Percentiles rank a stretch among this genome's conserved stretches.
Conservation (phyloP, 1,140 invertebrate genomes). For the Agrilus planipennis region DNA sequence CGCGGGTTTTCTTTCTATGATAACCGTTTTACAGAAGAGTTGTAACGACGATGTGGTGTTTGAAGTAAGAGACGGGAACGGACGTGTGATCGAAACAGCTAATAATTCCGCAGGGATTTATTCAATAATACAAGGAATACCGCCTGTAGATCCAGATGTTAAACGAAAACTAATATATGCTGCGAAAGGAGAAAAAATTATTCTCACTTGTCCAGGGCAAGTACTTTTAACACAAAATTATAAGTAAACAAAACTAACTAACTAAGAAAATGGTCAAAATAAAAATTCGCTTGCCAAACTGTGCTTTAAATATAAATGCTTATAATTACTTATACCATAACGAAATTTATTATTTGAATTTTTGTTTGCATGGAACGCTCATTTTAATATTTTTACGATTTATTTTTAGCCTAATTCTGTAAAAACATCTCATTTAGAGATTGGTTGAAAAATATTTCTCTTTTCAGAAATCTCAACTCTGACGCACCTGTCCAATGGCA, state of each 20-base stretch:
- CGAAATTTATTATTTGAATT: no score
- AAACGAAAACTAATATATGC: conserved; percentile 36
- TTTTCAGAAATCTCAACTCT: conserved; percentile 36
- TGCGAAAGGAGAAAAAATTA: conserved; percentile 28
- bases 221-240: no score
- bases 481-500: conserved; percentile 40
- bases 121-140: conserved; percentile 40
- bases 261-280: no score
- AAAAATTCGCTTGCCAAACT: no score
- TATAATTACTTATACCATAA: no score
- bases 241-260: neutral
- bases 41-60: conserved; percentile 40
- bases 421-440: neutral
- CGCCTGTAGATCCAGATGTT: conserved; percentile 32
- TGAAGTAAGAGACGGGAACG: conserved; percentile 38
- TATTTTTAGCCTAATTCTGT: neutral
- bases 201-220: conserved; percentile 45
- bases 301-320: no score
- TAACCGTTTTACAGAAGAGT: conserved; percentile 33
- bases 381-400: neutral
- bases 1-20: no score
- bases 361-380: no score
- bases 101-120: conserved; percentile 49
- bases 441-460: conserved; percentile 3
- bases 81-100: conserved; percentile 42